Conservation (phyloP, 1,140 invertebrate genomes). For the Pachypeltis micranthus region DNA sequence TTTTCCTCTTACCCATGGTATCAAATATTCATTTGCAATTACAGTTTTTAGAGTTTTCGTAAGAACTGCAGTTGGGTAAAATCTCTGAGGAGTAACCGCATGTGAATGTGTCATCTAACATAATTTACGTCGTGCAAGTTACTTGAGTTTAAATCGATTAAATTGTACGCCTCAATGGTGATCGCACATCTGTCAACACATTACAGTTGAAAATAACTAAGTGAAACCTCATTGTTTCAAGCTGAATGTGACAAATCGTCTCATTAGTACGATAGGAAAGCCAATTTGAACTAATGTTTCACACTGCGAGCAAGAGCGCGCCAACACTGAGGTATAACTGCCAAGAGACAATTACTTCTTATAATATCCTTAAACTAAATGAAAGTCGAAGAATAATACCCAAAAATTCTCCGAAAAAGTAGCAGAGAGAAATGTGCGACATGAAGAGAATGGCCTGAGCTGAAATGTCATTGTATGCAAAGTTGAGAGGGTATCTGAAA, state of each 20-base stretch:
- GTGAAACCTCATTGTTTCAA: not conserved
- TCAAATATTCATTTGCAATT: not conserved
- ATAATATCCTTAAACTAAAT: not conserved
- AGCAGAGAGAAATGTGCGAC: not conserved
- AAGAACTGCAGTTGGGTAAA: no score
- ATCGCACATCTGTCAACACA: no score
- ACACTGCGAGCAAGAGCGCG: no score
- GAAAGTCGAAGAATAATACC: not conserved
- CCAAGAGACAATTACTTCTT: not conserved
- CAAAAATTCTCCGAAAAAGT: not conserved
- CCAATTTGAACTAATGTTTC: not conserved
- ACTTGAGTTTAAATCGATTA: no score
- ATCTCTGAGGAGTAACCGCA: no score
- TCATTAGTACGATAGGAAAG: not conserved
- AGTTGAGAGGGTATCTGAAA: not conserved
- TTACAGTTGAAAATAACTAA: no score
- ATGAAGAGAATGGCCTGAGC: not conserved
- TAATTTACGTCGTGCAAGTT: no score
- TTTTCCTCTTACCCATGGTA: not conserved
- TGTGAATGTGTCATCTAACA: no score
- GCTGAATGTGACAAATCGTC: not conserved
- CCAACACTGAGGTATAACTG: not conserved
- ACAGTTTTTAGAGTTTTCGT: no score
- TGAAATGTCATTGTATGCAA: not conserved
- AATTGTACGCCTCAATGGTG: no score